These are phyloP conservation scores for Elmis aenea DNA, from an alignment of 2,888 invertebrate species.

Conservation along the genomic window DNA sequence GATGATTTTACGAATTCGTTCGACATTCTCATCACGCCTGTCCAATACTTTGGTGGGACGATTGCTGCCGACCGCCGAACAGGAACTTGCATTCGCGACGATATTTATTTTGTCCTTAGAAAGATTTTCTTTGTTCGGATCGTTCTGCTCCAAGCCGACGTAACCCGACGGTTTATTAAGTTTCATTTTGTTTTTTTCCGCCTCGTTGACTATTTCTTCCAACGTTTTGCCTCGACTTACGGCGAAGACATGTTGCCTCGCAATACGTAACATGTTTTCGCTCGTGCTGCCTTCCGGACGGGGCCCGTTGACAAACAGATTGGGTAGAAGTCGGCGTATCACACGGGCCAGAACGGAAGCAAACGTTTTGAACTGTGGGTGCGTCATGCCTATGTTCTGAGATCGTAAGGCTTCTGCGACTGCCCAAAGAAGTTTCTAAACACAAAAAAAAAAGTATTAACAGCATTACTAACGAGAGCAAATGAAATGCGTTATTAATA, in stretches of 20 bases:
- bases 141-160: constrained; percentile 44
- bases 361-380: constrained; percentile 66
- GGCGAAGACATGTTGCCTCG: constrained; percentile 59
- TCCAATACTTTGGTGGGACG: constrained; percentile 1
- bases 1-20: constrained; percentile 39
- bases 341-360: constrained; percentile 64
- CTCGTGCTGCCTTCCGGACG: constrained; percentile 60
- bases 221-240: constrained; percentile 61
- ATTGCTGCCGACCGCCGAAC: constrained; percentile 4
- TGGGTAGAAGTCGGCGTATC: constrained; percentile 60
- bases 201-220: constrained; percentile 56
- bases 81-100: constrained; percentile 14
- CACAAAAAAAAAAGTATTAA: constrained; percentile 2
- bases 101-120: constrained; percentile 21
- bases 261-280: constrained; percentile 67
- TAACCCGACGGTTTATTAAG: constrained; percentile 51
- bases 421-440: constrained; percentile 75
- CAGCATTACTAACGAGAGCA: not conserved
- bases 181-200: constrained; percentile 37
- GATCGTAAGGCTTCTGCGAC: constrained; percentile 70
- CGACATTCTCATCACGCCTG: constrained; percentile 25
- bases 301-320: constrained; percentile 46
- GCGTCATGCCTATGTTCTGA: constrained; percentile 64
- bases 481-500: not conserved
- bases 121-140: constrained; percentile 23